Evolutionary conservation across 2,797 vertebrate species (phyloP).

Genomic region (Tokudaia tokunoshimensis): DNA sequence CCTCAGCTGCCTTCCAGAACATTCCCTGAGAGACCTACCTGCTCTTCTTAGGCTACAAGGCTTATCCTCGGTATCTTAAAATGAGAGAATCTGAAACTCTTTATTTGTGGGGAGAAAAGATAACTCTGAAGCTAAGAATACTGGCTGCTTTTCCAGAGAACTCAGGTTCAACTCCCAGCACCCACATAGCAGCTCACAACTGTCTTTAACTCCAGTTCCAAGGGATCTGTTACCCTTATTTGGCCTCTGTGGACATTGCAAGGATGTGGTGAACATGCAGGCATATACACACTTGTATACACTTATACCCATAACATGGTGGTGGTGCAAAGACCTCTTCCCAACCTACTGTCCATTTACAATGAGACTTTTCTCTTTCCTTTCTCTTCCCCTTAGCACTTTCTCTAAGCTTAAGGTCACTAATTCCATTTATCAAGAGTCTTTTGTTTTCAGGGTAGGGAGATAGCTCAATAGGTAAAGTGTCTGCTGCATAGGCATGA

Average conservation of each 20-base stretch:
- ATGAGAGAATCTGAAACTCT: background rate
- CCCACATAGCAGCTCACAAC: no score
- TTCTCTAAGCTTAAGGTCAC: slow-evolving; percentile 12
- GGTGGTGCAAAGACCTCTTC: background rate
- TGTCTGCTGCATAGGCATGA: background rate
- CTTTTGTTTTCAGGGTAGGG: background rate
- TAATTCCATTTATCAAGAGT: slow-evolving; percentile 12
- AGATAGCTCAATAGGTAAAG: background rate
- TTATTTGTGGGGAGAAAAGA: rapidly evolving
- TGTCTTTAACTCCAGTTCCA: background rate
- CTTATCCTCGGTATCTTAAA: background rate
- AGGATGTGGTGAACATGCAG: background rate
- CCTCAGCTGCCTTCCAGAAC: slow-evolving; percentile 67
- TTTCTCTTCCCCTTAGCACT: background rate
- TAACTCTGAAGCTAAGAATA: background rate
- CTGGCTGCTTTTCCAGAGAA: background rate
- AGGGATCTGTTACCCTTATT: background rate
- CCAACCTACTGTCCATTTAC: background rate
- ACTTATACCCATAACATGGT: background rate
- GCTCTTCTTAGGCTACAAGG: background rate
- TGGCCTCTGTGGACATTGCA: background rate
- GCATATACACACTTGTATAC: background rate
- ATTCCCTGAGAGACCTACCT: slow-evolving; percentile 34
- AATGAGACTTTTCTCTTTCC: background rate
- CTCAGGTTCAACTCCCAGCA: background rate